These are phyloP conservation scores for Leptinotarsa haldemani DNA, from an alignment of 2,888 invertebrate species.

Conservation along the genomic window DNA sequence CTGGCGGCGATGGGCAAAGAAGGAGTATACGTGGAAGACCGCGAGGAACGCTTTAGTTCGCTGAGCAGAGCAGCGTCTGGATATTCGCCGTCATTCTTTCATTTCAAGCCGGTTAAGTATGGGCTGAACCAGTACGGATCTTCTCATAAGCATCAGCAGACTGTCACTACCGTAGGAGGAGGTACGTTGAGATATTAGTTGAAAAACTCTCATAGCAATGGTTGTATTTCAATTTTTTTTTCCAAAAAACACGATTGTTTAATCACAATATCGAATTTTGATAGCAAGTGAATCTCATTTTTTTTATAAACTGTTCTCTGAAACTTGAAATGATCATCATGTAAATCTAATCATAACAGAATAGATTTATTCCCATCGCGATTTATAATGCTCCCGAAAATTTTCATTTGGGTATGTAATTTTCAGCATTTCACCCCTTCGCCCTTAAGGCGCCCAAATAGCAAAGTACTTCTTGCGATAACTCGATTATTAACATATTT, in stretches of 20 bases:
- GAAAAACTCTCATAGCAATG: too few relatives aligned
- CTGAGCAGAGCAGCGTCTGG: slow-evolving; percentile 82
- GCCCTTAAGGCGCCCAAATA: too few relatives aligned
- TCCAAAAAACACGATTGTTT: too few relatives aligned
- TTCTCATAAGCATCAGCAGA: slow-evolving; percentile 58
- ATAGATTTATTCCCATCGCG: too few relatives aligned
- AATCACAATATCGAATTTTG: background rate
- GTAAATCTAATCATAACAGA: too few relatives aligned
- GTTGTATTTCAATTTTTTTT: too few relatives aligned
- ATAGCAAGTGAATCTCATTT: background rate
- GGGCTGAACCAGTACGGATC: slow-evolving; percentile 63
- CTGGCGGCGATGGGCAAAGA: slow-evolving; percentile 93
- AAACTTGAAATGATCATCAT: too few relatives aligned
- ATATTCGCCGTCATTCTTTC: slow-evolving; percentile 92
- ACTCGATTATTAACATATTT: too few relatives aligned
- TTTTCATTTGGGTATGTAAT: too few relatives aligned
- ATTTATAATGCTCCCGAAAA: too few relatives aligned
- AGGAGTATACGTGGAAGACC: slow-evolving; percentile 83
- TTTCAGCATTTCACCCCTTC: too few relatives aligned
- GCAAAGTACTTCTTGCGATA: too few relatives aligned
- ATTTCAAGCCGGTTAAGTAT: slow-evolving; percentile 89
- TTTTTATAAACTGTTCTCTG: background rate
- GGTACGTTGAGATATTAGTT: slow-evolving; percentile 50
- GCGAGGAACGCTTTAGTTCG: slow-evolving; percentile 86
- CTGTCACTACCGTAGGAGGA: slow-evolving; percentile 60